A percentile compares a stretch with the other conserved stretches of the same genome.
Evolutionary conservation across 64 coral and sea anemone species (phyloP).

Genomic region (Porites australiensis): DNA sequence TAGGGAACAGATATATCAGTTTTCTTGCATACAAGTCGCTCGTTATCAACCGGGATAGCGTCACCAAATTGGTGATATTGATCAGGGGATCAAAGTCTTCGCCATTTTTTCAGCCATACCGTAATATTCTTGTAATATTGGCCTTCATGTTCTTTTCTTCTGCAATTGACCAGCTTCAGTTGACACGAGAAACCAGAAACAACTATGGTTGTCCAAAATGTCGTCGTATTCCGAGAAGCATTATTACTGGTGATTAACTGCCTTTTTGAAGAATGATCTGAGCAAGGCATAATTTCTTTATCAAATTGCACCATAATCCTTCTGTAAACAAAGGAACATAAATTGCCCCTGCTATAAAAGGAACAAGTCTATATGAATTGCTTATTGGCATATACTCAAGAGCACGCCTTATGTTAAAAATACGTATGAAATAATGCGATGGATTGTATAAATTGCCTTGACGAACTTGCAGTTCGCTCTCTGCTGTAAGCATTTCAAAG

Average conservation of each 20-base stretch:
- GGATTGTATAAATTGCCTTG: too few species aligned
- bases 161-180: too few species aligned
- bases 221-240: too few species aligned
- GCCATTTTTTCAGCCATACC: neutral
- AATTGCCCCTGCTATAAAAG: neutral
- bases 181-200: too few species aligned
- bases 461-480: too few species aligned
- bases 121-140: too few species aligned
- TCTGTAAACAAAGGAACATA: constrained; percentile 3
- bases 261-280: neutral
- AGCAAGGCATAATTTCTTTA: neutral
- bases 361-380: neutral
- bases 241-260: neutral
- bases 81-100: neutral
- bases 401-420: neutral
- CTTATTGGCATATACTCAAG: neutral
- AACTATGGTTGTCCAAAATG: too few species aligned
- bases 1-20: too few species aligned
- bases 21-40: too few species aligned
- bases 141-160: too few species aligned
- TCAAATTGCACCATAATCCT: neutral
- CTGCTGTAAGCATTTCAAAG: too few species aligned
- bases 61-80: neutral
- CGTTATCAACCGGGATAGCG: neutral
- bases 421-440: too few species aligned